Evolutionary conservation across 2,797 vertebrate species (phyloP).

Genomic region (Sus cebifrons): DNA sequence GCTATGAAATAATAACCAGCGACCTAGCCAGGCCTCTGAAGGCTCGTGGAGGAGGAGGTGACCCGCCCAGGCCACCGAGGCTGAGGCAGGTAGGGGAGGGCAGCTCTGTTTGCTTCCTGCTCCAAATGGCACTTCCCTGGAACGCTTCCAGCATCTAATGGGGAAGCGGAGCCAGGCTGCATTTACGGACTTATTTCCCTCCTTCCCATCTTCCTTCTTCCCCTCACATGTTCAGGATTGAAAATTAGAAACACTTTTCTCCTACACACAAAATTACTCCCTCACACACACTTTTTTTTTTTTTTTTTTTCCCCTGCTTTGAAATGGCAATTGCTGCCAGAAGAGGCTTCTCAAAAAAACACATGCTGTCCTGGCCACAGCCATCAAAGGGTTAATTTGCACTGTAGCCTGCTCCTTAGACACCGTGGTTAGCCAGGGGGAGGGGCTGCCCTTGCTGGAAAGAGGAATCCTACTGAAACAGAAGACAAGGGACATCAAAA

Average conservation of each 20-base stretch:
- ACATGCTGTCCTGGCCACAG: neutral
- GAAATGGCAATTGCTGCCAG: slow-evolving; percentile 74
- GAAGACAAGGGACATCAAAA: neutral
- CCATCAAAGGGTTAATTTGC: neutral
- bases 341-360: slow-evolving; percentile 13
- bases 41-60: neutral
- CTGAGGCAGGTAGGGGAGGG: neutral
- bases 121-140: slow-evolving; percentile 55
- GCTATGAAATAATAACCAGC: neutral
- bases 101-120: neutral
- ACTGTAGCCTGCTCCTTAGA: neutral
- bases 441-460: too few relatives aligned
- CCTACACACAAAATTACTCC: slow-evolving; percentile 82
- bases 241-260: slow-evolving; percentile 85
- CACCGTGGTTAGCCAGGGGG: neutral
- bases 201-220: slow-evolving; percentile 62
- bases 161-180: neutral
- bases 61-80: neutral
- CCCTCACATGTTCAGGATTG: slow-evolving; percentile 70
- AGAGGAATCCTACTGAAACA: too few relatives aligned
- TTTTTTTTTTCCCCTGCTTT: neutral
- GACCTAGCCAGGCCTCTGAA: neutral
- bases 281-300: slow-evolving; percentile 43
- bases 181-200: slow-evolving; percentile 16
- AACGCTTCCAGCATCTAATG: slow-evolving; percentile 56